A percentile compares a stretch with the other conserved stretches of the same genome.
Evolutionary conservation across 1,140 invertebrate genomes (phyloP).

Genomic region (Ooceraea biroi): DNA sequence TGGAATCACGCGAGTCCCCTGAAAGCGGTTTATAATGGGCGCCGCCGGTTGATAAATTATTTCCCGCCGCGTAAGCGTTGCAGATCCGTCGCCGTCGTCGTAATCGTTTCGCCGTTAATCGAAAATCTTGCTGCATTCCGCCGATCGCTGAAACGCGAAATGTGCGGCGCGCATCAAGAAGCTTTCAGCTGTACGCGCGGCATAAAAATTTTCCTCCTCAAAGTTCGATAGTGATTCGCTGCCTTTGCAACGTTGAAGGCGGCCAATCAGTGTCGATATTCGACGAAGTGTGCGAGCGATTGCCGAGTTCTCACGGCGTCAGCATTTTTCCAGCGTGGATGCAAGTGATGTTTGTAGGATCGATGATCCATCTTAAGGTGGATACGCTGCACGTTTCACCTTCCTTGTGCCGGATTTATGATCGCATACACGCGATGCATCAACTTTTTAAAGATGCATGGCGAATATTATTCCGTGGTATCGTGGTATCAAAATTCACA

Average conservation of each 20-base stretch:
- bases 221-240: slow-evolving; percentile 34
- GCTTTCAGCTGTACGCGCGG: not conserved
- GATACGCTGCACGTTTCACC: not conserved
- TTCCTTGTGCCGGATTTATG: not conserved
- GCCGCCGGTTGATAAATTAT: slow-evolving; percentile 55
- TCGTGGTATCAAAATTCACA: no score
- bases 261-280: slow-evolving; percentile 51
- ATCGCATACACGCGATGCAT: no score
- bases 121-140: slow-evolving; percentile 49
- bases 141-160: not conserved
- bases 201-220: slow-evolving; percentile 50
- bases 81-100: slow-evolving; percentile 47
- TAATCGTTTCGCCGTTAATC: slow-evolving; percentile 61
- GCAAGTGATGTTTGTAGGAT: slow-evolving; percentile 38
- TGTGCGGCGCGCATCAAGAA: not conserved
- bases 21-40: slow-evolving; percentile 56
- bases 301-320: slow-evolving; percentile 23
- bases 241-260: slow-evolving; percentile 43
- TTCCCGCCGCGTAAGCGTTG: slow-evolving; percentile 49
- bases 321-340: slow-evolving; percentile 25
- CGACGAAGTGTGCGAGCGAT: slow-evolving; percentile 26
- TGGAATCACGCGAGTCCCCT: slow-evolving; percentile 36
- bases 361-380: slow-evolving; percentile 13
- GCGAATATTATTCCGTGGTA: no score
- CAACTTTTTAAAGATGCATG: no score